Conservation (phyloP, 2,888 invertebrate genomes). For the Diaphora mendica region DNA sequence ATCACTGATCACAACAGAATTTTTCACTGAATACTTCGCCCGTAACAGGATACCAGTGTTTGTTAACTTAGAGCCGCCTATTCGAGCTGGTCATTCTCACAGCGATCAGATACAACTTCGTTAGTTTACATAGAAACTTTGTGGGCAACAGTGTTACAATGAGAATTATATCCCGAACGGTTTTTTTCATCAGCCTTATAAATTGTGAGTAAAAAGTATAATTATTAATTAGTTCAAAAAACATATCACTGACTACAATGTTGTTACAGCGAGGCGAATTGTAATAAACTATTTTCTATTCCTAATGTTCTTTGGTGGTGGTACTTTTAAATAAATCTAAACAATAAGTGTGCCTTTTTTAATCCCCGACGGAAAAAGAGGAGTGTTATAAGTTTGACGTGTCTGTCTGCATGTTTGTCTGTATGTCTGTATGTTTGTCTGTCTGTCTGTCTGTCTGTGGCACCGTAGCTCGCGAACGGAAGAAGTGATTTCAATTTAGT, state of each 20-base stretch:
- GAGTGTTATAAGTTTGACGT: no score
- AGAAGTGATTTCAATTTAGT: no score
- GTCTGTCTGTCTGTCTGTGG: no score
- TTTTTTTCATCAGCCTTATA: slow-evolving; percentile 5
- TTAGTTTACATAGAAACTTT: background rate
- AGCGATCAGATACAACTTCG: background rate
- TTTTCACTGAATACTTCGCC: slow-evolving; percentile 25
- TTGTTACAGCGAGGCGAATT: background rate
- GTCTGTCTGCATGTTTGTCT: no score
- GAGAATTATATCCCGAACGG: background rate
- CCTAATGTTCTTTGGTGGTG: no score
- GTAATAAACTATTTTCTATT: background rate
- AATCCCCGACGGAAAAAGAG: no score
- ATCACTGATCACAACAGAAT: slow-evolving; percentile 8
- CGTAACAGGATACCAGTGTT: slow-evolving; percentile 33
- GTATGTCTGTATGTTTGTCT: no score
- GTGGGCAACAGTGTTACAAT: slow-evolving; percentile 1
- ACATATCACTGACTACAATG: background rate
- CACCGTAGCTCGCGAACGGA: no score
- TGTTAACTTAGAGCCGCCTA: slow-evolving; percentile 20
- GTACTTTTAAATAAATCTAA: no score
- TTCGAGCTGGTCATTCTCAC: background rate
- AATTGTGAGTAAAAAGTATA: slow-evolving; percentile 11
- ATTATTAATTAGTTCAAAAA: background rate
- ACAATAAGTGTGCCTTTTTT: no score